Evolutionary conservation across 2,797 vertebrate species (phyloP), one percentile per base, ranked within the genome.

Genomic region (Apodemus agrarius): DNA sequence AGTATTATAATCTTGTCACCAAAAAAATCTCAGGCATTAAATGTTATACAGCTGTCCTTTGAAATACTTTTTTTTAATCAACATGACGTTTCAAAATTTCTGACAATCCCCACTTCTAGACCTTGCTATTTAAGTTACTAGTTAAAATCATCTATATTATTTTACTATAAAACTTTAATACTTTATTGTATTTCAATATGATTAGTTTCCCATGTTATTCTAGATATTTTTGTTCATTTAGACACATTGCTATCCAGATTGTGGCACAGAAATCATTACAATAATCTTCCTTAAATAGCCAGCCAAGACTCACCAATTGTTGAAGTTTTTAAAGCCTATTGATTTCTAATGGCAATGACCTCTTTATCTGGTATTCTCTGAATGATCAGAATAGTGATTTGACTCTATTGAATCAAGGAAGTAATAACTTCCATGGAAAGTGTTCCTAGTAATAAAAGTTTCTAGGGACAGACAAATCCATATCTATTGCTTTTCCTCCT

Each of bases 151-250:
- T 11, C 46, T 1, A 7, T 87, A 76, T 72, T 37, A 78, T 52
- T 92, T 2, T 81, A 82, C 61, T 82, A 80, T 67, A 69, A 93
- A 67, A 80, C 31, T 87, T 75, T 89, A 90, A 90, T 91, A 76
- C 21, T 86, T 95, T 87, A 61, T n/a, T 87, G 67, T 76, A 31
- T 92, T 91, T 93, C 65, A 43, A 5, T 95, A 22, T 84, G 84
- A 90, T 91, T 87, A 37, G 49, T 80, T 87, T 95, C 22, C 37
- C 91, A 75, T 91, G 10, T 67, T 90, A 90, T 81, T 57, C 76
- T 92, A 65, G 52, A 81, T 57, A 22, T 69, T 89, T 90, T 89
- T 94, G 72, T 93, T 96, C 21, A 75, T 89, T 94, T 82, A 91
- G 31, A 89, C 74, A 79, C 22, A 89, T 57, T 91, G n/a, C 89